A percentile compares a stretch with the other conserved stretches of the same genome.
Evolutionary conservation across 2,888 invertebrate genomes (phyloP).

Genomic region (Rutpela maculata): DNA sequence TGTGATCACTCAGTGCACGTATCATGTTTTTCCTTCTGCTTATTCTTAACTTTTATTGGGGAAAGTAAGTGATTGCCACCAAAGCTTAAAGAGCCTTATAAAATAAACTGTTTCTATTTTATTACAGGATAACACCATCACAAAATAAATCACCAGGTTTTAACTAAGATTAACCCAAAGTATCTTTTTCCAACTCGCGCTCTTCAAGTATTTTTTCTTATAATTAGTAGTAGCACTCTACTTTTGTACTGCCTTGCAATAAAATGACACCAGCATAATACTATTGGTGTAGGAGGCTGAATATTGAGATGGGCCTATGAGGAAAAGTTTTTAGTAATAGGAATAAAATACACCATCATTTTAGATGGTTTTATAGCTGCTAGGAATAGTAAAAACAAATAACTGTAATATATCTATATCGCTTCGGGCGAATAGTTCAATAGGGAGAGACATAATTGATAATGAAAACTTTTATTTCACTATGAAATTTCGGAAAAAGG

Average conservation of each 20-base stretch:
- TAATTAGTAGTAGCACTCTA: background rate
- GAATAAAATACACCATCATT: conserved; percentile 26
- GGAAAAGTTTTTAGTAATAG: conserved; percentile 32
- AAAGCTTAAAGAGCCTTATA: background rate
- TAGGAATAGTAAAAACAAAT: conserved; percentile 25
- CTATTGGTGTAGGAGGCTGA: background rate
- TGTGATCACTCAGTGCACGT: too few relatives aligned
- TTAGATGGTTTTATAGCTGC: conserved; percentile 26
- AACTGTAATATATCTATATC: conserved; percentile 3
- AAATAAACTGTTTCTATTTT: conserved; percentile 20
- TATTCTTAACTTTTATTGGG: background rate
- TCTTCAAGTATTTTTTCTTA: background rate
- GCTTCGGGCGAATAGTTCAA: background rate
- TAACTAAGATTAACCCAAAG: conserved; percentile 11
- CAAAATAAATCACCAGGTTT: conserved; percentile 29
- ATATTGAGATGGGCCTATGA: conserved; percentile 8
- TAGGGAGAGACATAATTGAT: background rate
- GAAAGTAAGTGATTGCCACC: conserved; percentile 14
- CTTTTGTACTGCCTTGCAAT: conserved; percentile 27
- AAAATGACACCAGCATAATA: background rate
- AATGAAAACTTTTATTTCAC: background rate
- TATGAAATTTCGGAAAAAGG: background rate
- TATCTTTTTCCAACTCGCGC: background rate
- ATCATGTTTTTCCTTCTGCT: too few relatives aligned
- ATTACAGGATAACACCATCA: conserved; percentile 24